Base-by-base conservation (phyloP, 1,140 invertebrate species). In the Daktulosphaira vitifoliae region DNA sequence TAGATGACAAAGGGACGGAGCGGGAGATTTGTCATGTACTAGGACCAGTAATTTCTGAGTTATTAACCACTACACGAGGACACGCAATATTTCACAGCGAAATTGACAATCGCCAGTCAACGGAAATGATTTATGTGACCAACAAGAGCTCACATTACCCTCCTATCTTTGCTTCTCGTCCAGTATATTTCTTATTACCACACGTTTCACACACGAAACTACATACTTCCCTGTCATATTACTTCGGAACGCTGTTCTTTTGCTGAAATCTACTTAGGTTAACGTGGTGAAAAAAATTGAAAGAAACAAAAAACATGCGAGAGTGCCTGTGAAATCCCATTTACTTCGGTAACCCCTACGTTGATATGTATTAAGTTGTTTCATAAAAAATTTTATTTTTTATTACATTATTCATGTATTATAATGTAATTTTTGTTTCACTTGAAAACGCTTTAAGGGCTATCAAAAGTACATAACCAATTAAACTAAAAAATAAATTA, bases 61-160 rank as follows among this genome's bases (percentile, higher is more conserved):
- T 59, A 44, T 59, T 59, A 59, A 59, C 54, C 54, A 38, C 25
- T 59, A 59, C 54, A 59, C 54, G 54, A 62, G 56, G 56, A 62
- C 56, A 48, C 18, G 56, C 56, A 48, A 48, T 62, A 48, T 62
- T 62, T 62, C 56, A 62, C 56, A 48, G 38, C 16, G n/a, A 62
- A 62, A 62, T 62, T 62, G 56, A 62, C 56, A 62, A 62, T 46
- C 56, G 42, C 56, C 56, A 48, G 56, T 62, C 56, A 25, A 62
- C 56, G 42, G 42, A 62, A 62, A 62, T 62, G 56, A 62, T 62
- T 62, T 62, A 62, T 62, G 56, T 59, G 39, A 48, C 56, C 56
- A 38, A 44, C 54, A 44, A 37, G 22, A 6, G 22, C 6, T 39
- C 42, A 26, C 29, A 33, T 33, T 33, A 6, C 29, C 29, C 29